Conservation (phyloP, 2,888 invertebrate species). For the Hipparchia sbordonii region DNA sequence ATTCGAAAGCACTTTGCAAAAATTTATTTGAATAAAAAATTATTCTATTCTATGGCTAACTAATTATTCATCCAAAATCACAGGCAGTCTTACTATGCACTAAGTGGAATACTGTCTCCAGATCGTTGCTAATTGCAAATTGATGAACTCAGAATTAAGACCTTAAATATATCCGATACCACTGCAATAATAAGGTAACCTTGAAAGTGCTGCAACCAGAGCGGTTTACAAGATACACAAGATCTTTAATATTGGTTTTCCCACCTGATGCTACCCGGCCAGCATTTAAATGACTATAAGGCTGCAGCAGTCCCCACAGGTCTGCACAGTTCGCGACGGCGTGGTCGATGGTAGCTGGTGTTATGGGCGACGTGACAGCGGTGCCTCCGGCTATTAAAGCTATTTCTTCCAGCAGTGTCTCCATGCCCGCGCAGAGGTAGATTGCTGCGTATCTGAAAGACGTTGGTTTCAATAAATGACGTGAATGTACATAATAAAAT, state of each 20-base stretch:
- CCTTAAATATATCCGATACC: too few relatives aligned
- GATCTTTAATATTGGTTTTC: not conserved
- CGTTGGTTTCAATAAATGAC: not conserved
- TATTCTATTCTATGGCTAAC: too few relatives aligned
- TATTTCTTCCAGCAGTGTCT: constrained; percentile 94
- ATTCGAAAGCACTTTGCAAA: too few relatives aligned
- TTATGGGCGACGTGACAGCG: constrained; percentile 83
- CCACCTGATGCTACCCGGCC: constrained; percentile 93
- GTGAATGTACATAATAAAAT: too few relatives aligned
- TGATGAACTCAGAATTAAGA: too few relatives aligned
- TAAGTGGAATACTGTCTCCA: too few relatives aligned
- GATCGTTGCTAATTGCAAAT: too few relatives aligned
- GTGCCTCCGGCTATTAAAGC: constrained; percentile 63
- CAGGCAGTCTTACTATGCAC: too few relatives aligned
- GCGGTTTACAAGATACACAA: not conserved
- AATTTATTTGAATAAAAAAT: too few relatives aligned
- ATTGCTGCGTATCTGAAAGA: constrained; percentile 90
- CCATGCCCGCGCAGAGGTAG: constrained; percentile 94
- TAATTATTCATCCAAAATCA: too few relatives aligned
- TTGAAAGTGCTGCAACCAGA: too few relatives aligned
- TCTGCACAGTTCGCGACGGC: constrained; percentile 94
- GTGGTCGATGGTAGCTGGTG: constrained; percentile 91
- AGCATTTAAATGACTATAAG: constrained; percentile 94
- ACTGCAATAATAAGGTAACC: too few relatives aligned
- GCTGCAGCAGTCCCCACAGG: constrained; percentile 94